Evolutionary conservation across 2,797 vertebrate genomes (phyloP).

Genomic region (Diplodus puntazzo): DNA sequence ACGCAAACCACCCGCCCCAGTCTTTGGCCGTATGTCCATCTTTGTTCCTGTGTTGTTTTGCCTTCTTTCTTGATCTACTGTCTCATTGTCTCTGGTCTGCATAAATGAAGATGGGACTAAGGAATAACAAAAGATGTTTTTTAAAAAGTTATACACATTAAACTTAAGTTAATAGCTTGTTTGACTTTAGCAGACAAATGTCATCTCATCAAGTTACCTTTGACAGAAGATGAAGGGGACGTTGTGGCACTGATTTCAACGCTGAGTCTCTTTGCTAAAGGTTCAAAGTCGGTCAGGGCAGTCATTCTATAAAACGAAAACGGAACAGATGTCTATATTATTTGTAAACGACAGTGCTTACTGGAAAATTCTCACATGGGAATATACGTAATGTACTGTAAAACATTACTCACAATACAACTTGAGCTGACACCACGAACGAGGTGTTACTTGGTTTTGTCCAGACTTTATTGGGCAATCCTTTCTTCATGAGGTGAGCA

Average conservation of each 20-base stretch:
- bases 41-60: slow-evolving; percentile 11
- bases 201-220: slow-evolving; percentile 49
- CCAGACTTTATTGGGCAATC: slow-evolving; percentile 41
- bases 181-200: neutral
- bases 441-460: slow-evolving; percentile 35
- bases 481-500: slow-evolving; percentile 53
- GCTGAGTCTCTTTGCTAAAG: slow-evolving; percentile 70
- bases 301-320: slow-evolving; percentile 70
- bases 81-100: slow-evolving; percentile 27
- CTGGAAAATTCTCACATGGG: neutral
- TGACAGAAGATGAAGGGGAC: slow-evolving; percentile 11
- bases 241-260: slow-evolving; percentile 32
- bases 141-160: neutral
- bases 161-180: neutral
- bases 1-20: slow-evolving; percentile 33
- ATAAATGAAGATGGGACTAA: slow-evolving; percentile 25
- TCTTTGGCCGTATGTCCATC: slow-evolving; percentile 59
- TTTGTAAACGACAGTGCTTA: neutral
- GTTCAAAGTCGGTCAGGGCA: slow-evolving; percentile 71
- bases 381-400: neutral
- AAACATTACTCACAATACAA: slow-evolving; percentile 76
- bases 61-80: slow-evolving; percentile 31
- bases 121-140: neutral
- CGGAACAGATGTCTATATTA: neutral
- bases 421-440: slow-evolving; percentile 61